These are phyloP conservation scores for Coluber constrictor DNA, from an alignment of 2,797 vertebrate species.

Conservation along the genomic window DNA sequence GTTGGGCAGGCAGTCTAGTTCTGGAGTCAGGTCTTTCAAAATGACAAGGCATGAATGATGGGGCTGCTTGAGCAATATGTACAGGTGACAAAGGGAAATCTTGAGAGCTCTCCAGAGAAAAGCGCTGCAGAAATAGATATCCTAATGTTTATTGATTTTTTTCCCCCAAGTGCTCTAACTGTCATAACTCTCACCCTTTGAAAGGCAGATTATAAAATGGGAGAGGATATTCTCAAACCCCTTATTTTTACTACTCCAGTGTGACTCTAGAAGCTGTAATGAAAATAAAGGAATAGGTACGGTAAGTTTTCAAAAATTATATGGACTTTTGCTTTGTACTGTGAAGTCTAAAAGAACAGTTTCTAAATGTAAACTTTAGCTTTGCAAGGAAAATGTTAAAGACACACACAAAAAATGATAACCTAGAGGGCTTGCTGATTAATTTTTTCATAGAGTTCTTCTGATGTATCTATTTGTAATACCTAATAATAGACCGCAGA, in stretches of 20 bases:
- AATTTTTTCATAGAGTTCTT: background rate
- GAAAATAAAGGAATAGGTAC: background rate
- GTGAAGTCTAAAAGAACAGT: background rate
- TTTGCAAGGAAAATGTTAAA: background rate
- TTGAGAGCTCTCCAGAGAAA: background rate
- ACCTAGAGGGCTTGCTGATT: background rate
- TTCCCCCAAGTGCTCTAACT: background rate
- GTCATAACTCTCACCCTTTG: background rate
- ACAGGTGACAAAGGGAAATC: background rate
- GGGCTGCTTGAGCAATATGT: background rate
- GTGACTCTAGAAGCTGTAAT: background rate
- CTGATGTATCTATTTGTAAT: background rate
- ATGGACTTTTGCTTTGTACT: background rate
- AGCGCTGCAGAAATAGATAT: background rate
- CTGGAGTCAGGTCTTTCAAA: conserved; percentile 2
- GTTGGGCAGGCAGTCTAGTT: background rate
- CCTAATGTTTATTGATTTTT: background rate
- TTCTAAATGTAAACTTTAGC: background rate
- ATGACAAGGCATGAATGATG: background rate
- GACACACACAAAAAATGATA: background rate
- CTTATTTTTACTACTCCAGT: background rate
- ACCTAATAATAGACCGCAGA: background rate
- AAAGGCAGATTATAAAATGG: background rate
- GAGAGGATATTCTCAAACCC: no score
- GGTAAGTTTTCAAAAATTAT: background rate